Conservation (phyloP, 64 coral and sea anemone genomes). For the Pachyseris speciosa region DNA sequence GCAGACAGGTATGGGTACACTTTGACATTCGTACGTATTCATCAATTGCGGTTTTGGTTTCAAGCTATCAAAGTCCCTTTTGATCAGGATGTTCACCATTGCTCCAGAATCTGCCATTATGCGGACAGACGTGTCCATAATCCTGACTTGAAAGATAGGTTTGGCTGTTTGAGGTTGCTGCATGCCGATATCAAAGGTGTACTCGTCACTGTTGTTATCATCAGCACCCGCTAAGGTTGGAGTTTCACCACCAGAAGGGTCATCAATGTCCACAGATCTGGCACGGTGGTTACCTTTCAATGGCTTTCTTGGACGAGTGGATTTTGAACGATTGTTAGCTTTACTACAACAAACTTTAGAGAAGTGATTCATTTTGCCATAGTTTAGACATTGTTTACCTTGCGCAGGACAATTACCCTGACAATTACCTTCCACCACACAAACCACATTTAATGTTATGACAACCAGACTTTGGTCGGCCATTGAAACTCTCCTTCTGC, state of each 20-base stretch:
- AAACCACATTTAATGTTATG: conserved; percentile 30
- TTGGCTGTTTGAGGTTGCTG: conserved; percentile 32
- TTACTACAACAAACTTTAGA: conserved; percentile 26
- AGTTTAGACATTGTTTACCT: conserved; percentile 11
- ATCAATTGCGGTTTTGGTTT: conserved; percentile 17
- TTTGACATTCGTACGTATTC: conserved; percentile 42
- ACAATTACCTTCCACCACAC: conserved; percentile 24
- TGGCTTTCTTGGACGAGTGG: neutral
- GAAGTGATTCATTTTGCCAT: conserved; percentile 49
- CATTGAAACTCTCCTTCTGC: neutral
- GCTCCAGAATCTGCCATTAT: conserved; percentile 72
- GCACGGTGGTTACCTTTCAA: neutral
- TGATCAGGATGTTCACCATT: conserved; percentile 62
- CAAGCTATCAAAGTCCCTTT: conserved; percentile 4
- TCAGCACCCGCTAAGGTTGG: neutral
- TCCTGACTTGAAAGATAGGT: conserved; percentile 49
- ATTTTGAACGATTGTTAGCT: neutral
- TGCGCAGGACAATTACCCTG: conserved; percentile 29
- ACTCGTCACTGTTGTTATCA: conserved; percentile 50
- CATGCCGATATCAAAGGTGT: conserved; percentile 9
- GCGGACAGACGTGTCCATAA: conserved; percentile 12
- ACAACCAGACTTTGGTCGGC: neutral
- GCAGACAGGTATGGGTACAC: conserved; percentile 54
- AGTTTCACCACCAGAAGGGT: neutral
- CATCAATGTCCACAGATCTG: neutral